Evolutionary conservation across 2,888 invertebrate species (phyloP).

Genomic region (Ochropleura plecta): DNA sequence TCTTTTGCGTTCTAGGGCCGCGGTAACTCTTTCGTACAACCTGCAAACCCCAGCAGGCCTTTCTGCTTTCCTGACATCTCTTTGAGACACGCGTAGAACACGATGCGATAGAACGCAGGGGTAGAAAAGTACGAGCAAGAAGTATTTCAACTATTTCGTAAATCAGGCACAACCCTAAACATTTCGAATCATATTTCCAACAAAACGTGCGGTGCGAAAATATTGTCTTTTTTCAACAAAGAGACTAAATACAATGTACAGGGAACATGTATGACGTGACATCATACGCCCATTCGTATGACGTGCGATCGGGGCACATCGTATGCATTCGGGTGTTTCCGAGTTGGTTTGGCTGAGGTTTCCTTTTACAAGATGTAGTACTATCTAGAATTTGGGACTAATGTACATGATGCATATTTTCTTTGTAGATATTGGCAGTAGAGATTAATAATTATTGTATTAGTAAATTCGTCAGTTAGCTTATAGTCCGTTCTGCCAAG

Average conservation of each 20-base stretch:
- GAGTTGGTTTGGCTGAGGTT: not conserved
- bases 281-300: constrained; percentile 5
- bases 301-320: constrained; percentile 9
- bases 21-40: too few relatives aligned
- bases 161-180: constrained; percentile 22
- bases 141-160: not conserved
- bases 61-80: too few relatives aligned
- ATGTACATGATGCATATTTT: not conserved
- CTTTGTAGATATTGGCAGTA: not conserved
- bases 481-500: too few relatives aligned
- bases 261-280: constrained; percentile 13
- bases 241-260: constrained; percentile 37
- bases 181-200: constrained; percentile 20
- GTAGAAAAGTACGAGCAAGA: not conserved
- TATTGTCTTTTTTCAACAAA: constrained; percentile 45
- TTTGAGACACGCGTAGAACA: too few relatives aligned
- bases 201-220: constrained; percentile 36
- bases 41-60: too few relatives aligned
- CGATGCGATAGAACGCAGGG: not conserved
- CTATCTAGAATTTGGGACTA: not conserved
- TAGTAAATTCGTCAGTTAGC: too few relatives aligned
- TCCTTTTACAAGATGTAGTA: not conserved
- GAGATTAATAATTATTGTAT: too few relatives aligned
- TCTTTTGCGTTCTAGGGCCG: too few relatives aligned
- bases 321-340: constrained; percentile 24